These are phyloP conservation scores for Ardeotis arabs DNA, from an alignment of 2,113 vertebrate genomes.

Conservation along the genomic window DNA sequence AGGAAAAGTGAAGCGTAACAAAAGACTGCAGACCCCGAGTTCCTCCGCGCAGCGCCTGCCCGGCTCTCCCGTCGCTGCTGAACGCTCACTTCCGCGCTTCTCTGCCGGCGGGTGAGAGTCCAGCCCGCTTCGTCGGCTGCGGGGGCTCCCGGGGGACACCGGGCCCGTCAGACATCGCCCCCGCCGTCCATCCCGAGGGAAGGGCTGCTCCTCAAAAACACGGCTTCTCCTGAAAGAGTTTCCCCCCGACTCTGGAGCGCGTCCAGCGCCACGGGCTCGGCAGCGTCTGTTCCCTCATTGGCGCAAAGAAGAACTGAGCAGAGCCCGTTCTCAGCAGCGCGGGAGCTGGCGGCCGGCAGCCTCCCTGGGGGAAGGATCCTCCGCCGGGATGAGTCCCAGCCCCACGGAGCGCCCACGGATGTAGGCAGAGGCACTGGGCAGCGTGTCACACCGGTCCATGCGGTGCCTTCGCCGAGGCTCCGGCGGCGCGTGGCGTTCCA, in stretches of 20 bases:
- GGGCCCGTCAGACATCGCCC: background rate
- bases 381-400: background rate
- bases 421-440: background rate
- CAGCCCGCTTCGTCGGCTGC: background rate
- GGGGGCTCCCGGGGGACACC: background rate
- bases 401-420: background rate
- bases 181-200: no score
- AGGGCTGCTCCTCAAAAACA: no score
- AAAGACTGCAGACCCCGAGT: background rate
- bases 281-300: no score
- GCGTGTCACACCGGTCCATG: background rate
- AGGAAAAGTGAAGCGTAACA: background rate
- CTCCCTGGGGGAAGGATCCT: background rate
- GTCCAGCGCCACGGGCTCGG: no score
- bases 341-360: background rate
- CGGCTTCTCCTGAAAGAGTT: no score
- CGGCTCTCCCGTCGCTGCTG: fast-evolving
- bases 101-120: background rate
- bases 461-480: background rate
- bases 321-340: background rate
- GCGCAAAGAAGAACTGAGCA: no score
- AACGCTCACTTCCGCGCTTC: background rate
- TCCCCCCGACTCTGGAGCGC: no score
- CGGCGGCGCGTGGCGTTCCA: no score
- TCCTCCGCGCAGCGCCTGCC: background rate